phyloP scores from a whole-genome alignment of 2,797 vertebrate genomes.

The Acomys russatus region DNA sequence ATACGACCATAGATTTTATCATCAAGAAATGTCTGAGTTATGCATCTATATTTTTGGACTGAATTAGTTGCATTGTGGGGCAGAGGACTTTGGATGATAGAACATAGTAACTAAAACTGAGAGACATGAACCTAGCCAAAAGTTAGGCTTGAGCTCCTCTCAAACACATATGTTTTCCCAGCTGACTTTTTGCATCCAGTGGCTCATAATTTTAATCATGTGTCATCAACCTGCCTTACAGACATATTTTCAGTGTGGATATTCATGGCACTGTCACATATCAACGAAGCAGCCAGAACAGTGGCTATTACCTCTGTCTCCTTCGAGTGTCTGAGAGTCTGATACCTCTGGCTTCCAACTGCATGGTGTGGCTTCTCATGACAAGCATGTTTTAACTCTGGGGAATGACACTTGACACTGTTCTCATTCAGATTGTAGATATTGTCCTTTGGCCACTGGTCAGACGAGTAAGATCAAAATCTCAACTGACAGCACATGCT shows the following conservation, averaged over 20 bases:
- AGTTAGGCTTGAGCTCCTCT: slow-evolving; percentile 6
- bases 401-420: not conserved
- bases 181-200: not conserved
- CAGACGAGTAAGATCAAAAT: too few species aligned
- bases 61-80: not conserved
- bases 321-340: not conserved
- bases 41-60: slow-evolving; percentile 37
- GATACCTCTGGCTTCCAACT: not conserved
- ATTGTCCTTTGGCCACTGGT: not conserved
- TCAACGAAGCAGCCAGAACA: not conserved
- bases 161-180: slow-evolving; percentile 30
- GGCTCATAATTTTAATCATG: slow-evolving; percentile 23
- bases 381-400: not conserved
- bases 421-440: not conserved
- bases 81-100: not conserved
- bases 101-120: not conserved
- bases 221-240: slow-evolving; percentile 37
- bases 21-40: slow-evolving; percentile 53
- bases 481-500: too few species aligned
- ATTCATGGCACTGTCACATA: not conserved
- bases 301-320: not conserved
- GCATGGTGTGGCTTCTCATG: not conserved
- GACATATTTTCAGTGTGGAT: slow-evolving; percentile 24
- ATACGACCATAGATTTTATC: slow-evolving; percentile 65
- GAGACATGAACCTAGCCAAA: not conserved